Percentiles rank a stretch among this genome's conserved stretches.
Evolutionary conservation across 2,113 vertebrate species (phyloP).

Genomic region (Hippocampus comes): DNA sequence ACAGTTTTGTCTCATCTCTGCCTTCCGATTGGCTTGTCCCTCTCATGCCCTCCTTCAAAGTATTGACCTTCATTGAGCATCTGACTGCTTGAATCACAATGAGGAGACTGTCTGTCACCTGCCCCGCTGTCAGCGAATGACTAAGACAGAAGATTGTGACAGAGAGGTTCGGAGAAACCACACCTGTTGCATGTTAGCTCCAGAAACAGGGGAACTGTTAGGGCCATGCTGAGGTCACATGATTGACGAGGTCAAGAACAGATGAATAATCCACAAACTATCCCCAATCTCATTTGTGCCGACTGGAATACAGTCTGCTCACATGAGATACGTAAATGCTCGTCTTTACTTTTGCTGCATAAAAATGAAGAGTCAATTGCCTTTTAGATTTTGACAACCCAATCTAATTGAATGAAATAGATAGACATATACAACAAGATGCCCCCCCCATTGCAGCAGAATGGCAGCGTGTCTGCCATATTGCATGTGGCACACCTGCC

Average conservation of each 20-base stretch:
- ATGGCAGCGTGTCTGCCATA: too few relatives aligned
- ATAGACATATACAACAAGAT: too few relatives aligned
- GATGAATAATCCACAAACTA: not conserved
- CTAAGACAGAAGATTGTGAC: constrained; percentile 13
- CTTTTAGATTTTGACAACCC: too few relatives aligned
- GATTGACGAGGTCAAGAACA: not conserved
- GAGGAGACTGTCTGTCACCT: constrained; percentile 56
- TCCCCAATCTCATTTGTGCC: too few relatives aligned
- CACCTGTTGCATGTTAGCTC: constrained; percentile 53
- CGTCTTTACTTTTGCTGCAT: too few relatives aligned
- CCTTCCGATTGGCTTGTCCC: constrained; percentile 63
- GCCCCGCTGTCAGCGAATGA: constrained; percentile 26
- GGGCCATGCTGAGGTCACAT: not conserved
- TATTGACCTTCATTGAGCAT: constrained; percentile 62
- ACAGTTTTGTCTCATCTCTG: constrained; percentile 53
- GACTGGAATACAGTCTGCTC: too few relatives aligned
- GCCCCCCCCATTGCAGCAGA: too few relatives aligned
- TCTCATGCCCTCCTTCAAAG: constrained; percentile 52
- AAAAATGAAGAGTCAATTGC: too few relatives aligned
- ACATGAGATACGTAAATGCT: too few relatives aligned
- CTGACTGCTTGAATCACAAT: constrained; percentile 54
- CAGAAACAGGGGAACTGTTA: not conserved
- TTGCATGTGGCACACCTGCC: too few relatives aligned
- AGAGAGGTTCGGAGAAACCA: constrained; percentile 9
- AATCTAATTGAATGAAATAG: too few relatives aligned